Evolutionary conservation across 2,888 invertebrate species (phyloP), one percentile per base, ranked within the genome.

Genomic region (Erebia epiphron): DNA sequence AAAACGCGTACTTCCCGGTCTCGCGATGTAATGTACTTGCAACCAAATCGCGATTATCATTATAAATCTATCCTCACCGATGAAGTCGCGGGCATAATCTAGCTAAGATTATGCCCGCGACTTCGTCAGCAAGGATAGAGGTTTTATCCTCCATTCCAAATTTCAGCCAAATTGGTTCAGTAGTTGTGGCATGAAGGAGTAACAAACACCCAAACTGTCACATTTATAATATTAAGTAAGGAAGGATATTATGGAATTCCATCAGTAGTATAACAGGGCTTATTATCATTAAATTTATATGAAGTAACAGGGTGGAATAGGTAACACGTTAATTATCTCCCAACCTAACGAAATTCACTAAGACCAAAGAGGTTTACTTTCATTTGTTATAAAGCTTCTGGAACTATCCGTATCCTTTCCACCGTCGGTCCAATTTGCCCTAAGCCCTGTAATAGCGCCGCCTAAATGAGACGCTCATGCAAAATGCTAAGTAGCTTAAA

Each of bases 391-490:
- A 50, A 67, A 67, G 67, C 67, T 50, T 50, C 58, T 35, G 67
- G 50, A 67, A 67, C 67, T 67, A 67, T 58, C 67, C 67, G 11
- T 49, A 67, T 67, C 68, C 73, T 52, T 62, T 62, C 61, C 70
- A 56, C 64, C 54, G 54, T 62, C 69, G 50, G 60, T 56, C 52
- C 57, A 67, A 69, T 72, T 71, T 75, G 67, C 73, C 52, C 69
- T 71, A 73, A 75, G 73, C 73, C 66, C 69, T 70, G 52, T 69
- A 69, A 72, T 62, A 58, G 69, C 58, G 26, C 16, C 69, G 63
- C 64, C 67, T 66, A 72, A 70, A 72, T 72, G 69, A 70, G 65
- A 70, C 69, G 73, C 69, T 72, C 69, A 70, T 68, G 68, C 65
- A 72, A 74, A 74, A 70, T 69, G 69, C 66, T 65, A 69, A 70